phyloP scores from a whole-genome alignment of 2,113 vertebrate genomes.

The Rhea americana region DNA sequence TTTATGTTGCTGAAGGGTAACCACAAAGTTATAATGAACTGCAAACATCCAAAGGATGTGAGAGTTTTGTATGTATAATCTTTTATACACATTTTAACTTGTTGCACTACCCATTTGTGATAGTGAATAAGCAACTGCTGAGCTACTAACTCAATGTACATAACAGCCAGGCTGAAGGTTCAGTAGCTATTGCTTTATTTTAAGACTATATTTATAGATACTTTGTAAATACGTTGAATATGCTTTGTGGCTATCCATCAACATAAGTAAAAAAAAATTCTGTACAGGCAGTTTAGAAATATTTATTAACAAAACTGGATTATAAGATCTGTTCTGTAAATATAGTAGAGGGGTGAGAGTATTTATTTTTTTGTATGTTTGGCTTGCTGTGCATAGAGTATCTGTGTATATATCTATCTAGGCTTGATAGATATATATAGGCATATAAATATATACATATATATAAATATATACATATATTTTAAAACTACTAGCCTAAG shows the following conservation, averaged over 20 bases:
- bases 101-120: constrained; percentile 81
- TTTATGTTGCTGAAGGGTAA: constrained; percentile 86
- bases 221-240: constrained; percentile 81
- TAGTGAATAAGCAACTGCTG: constrained; percentile 75
- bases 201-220: constrained; percentile 81
- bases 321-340: constrained; percentile 78
- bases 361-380: constrained; percentile 85
- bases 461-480: constrained; percentile 62
- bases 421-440: constrained; percentile 56
- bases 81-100: constrained; percentile 87
- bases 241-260: constrained; percentile 86
- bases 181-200: constrained; percentile 74
- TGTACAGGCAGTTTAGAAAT: constrained; percentile 77
- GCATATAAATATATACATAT: constrained; percentile 62
- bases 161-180: constrained; percentile 72
- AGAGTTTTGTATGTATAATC: constrained; percentile 87
- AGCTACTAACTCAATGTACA: constrained; percentile 78
- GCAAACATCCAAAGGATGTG: constrained; percentile 89
- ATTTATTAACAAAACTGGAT: constrained; percentile 85
- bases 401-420: constrained; percentile 62
- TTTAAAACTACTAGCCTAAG: constrained; percentile 69
- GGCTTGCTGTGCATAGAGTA: constrained; percentile 71
- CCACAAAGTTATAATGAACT: constrained; percentile 86
- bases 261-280: constrained; percentile 74
- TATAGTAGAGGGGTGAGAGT: constrained; percentile 79